Evolutionary conservation across 2,797 vertebrate genomes (phyloP).

Genomic region (Melanotaenia maccullochi): DNA sequence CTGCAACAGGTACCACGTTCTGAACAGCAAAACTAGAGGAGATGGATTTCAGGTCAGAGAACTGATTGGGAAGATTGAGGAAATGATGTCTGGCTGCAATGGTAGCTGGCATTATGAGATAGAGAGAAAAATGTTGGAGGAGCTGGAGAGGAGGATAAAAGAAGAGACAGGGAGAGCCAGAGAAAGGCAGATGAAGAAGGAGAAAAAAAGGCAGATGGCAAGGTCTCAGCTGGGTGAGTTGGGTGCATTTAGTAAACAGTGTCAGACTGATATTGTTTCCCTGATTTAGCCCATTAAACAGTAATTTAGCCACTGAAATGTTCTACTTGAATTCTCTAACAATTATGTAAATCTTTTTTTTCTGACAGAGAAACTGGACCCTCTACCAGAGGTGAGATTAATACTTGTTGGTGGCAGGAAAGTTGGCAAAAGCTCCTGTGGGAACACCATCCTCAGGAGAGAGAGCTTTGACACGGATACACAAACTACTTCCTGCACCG

Average conservation of each 20-base stretch:
- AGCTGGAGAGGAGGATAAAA: slow-evolving; percentile 53
- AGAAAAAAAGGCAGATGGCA: slow-evolving; percentile 51
- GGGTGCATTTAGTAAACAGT: neutral
- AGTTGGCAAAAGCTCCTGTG: slow-evolving; percentile 78
- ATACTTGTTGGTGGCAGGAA: slow-evolving; percentile 66
- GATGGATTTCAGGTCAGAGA: slow-evolving; percentile 72
- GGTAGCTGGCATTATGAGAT: slow-evolving; percentile 37
- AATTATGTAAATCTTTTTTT: slow-evolving; percentile 6
- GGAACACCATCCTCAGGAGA: slow-evolving; percentile 73
- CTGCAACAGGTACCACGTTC: slow-evolving; percentile 71
- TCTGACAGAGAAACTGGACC: slow-evolving; percentile 55
- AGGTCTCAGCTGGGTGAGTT: slow-evolving; percentile 67
- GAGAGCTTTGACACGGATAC: slow-evolving; percentile 47
- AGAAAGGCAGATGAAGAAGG: slow-evolving; percentile 46
- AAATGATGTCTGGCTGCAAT: slow-evolving; percentile 43
- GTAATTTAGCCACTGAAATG: neutral
- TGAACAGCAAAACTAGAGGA: slow-evolving; percentile 68
- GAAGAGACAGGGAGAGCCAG: slow-evolving; percentile 49
- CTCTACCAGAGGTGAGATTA: slow-evolving; percentile 51
- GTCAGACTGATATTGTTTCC: neutral
- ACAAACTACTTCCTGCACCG: slow-evolving; percentile 38
- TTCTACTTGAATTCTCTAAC: neutral
- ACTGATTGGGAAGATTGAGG: slow-evolving; percentile 76
- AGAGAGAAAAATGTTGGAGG: slow-evolving; percentile 41
- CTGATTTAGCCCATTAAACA: neutral